Evolutionary conservation across 2,113 vertebrate genomes (phyloP).

Genomic region (Genyomyrus donnyi): DNA sequence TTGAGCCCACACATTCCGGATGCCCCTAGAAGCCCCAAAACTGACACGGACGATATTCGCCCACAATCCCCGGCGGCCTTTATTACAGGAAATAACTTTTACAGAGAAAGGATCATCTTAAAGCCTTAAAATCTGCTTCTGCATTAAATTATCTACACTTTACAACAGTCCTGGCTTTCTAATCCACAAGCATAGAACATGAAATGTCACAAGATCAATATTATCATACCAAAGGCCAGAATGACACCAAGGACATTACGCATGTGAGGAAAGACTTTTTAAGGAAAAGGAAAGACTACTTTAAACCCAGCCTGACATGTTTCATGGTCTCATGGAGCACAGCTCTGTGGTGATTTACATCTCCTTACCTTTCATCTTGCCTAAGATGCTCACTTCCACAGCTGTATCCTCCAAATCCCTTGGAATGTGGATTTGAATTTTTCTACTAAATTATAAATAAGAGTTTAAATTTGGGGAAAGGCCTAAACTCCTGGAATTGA

Average conservation of each 20-base stretch:
- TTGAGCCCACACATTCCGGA: background rate
- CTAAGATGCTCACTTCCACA: background rate
- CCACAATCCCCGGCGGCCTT: background rate
- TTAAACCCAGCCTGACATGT: background rate
- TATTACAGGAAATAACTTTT: background rate
- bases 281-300: background rate
- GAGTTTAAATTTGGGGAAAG: background rate
- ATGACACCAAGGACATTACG: background rate
- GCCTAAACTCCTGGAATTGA: background rate
- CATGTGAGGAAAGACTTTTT: background rate
- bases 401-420: background rate
- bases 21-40: background rate
- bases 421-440: background rate
- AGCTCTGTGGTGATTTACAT: background rate
- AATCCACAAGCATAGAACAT: background rate
- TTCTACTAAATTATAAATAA: slow-evolving; percentile 3
- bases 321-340: background rate
- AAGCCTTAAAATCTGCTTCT: background rate
- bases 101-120: background rate
- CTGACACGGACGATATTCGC: background rate
- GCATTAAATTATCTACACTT: background rate
- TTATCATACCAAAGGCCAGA: background rate
- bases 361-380: slow-evolving; percentile 8
- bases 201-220: slow-evolving; percentile 1
- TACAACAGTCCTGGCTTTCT: background rate